Base-by-base conservation (phyloP, 2,888 invertebrate genomes). In the Podabrus alpinus region DNA sequence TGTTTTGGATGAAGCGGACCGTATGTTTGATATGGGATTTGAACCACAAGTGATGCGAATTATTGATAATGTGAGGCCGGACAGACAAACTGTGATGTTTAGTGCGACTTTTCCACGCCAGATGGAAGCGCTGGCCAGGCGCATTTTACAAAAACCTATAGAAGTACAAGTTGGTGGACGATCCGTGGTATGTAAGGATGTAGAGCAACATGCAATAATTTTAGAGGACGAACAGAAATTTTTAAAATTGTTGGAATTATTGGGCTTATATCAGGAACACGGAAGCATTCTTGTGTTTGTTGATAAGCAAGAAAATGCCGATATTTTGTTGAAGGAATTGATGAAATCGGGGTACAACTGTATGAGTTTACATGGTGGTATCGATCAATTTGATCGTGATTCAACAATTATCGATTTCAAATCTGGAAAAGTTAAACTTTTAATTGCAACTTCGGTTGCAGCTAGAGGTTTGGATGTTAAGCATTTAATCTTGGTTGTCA, bases 11-110 rank as follows among this genome's bases (percentile, higher is more conserved):
- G 99, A 99, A 88, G 99, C 99, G 0, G 99, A 99, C 87, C 90
- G 99, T 61, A 99, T 99, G 99, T 99, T 99, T 86, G 99, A 99
- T 86, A 98, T 99, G 98, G 98, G 98, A 15, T 99, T 99, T 86
- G 99, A 99, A 88, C 98, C 97, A 0, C 97, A 98, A 90, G 97
- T 97, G 5, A 98, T 97, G 97, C 92, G 97, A 82, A 98, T 99
- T 72, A 95, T 99, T 81, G 98, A 99, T 86, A 98, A 98, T 86
- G 94, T 99, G 0, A 90, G 98, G 21, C 98, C 98, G 0, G 99
- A 99, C 87, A 88, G 98, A 68, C 99, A 99, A 88, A 98, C 98
- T 0, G 99, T 99, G 13, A 95, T 99, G 93, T 99, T 99, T 87
- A 98, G 97, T 81, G 99, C 99, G 0, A 99, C 99, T 0, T 99